These are phyloP conservation scores for Varanus komodoensis DNA, from an alignment of 2,113 vertebrate genomes.

Conservation along the genomic window DNA sequence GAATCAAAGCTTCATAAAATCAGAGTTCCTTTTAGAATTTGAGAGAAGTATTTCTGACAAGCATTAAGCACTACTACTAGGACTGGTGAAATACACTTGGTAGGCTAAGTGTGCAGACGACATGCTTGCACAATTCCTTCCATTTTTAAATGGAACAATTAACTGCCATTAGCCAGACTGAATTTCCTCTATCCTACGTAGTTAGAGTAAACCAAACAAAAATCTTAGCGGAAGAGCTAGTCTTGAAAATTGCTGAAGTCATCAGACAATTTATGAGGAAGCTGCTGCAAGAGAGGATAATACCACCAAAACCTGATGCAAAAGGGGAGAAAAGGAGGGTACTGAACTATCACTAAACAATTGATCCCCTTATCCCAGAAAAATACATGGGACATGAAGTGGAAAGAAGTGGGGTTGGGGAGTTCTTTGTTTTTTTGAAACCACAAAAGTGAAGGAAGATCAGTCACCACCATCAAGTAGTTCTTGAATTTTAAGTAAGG, in stretches of 20 bases:
- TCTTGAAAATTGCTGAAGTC: neutral
- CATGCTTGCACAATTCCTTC: slow-evolving; percentile 20
- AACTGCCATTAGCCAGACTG: slow-evolving; percentile 38
- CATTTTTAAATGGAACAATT: slow-evolving; percentile 24
- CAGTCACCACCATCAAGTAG: neutral
- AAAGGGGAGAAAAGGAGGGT: too few relatives aligned
- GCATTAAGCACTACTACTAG: slow-evolving; percentile 54
- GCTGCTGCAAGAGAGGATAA: neutral
- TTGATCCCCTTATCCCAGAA: neutral
- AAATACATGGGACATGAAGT: neutral
- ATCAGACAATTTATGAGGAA: neutral
- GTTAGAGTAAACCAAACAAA: neutral
- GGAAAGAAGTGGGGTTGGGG: too few relatives aligned
- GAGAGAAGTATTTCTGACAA: slow-evolving; percentile 59
- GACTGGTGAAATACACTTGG: slow-evolving; percentile 23
- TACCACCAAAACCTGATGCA: neutral
- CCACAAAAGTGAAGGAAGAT: neutral
- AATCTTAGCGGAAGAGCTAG: neutral
- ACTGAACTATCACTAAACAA: neutral
- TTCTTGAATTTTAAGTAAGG: too few relatives aligned
- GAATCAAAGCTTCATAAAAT: slow-evolving; percentile 66
- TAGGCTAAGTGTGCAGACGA: neutral
- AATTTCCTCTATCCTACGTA: neutral
- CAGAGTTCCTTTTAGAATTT: slow-evolving; percentile 51
- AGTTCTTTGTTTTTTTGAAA: neutral